A percentile compares a stretch with the other conserved stretches of the same genome.
Conservation (phyloP, 2,113 vertebrate genomes). For the Python bivittatus region DNA sequence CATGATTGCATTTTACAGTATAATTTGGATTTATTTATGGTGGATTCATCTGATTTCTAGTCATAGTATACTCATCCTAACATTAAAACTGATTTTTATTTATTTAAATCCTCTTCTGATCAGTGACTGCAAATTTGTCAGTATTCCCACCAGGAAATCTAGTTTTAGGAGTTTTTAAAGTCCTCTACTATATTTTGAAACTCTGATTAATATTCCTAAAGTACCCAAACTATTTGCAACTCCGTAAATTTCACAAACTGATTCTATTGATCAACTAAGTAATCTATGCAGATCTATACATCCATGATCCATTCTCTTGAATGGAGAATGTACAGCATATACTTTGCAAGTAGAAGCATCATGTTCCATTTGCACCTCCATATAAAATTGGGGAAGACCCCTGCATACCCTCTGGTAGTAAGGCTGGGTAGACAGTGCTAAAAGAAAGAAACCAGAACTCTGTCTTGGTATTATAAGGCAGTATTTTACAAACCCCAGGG, state of each 20-base stretch:
- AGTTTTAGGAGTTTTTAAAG: background rate
- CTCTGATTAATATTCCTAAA: background rate
- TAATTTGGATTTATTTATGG: conserved; percentile 49
- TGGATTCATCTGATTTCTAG: conserved; percentile 53
- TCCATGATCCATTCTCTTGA: background rate
- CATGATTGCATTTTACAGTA: conserved; percentile 64
- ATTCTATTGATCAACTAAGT: background rate
- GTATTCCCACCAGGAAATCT: background rate
- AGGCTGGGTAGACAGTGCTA: background rate
- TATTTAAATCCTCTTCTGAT: conserved; percentile 29
- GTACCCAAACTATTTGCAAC: background rate
- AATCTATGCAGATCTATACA: background rate
- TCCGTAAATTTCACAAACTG: background rate
- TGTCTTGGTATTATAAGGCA: too few species aligned
- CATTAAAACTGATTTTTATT: conserved; percentile 24
- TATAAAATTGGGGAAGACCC: background rate
- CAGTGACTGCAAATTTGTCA: background rate
- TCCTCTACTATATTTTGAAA: background rate
- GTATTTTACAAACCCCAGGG: too few species aligned
- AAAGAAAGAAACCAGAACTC: background rate
- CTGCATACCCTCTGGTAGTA: background rate
- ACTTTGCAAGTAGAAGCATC: background rate
- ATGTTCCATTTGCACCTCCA: background rate
- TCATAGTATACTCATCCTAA: conserved; percentile 34
- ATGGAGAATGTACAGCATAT: background rate